Evolutionary conservation across 2,113 vertebrate species (phyloP).

Genomic region (Balaeniceps rex): DNA sequence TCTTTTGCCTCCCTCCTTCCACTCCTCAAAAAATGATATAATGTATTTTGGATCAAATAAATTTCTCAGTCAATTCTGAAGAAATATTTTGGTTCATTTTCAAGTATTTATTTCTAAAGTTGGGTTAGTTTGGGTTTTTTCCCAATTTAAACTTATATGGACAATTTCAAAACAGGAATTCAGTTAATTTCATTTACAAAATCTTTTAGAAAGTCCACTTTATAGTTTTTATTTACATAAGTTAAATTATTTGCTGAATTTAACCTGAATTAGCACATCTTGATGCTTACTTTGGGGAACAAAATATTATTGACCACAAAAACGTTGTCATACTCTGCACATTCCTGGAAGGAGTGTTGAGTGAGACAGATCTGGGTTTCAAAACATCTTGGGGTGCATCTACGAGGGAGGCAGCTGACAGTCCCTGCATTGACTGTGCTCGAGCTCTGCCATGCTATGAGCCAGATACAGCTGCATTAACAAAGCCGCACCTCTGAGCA

Average conservation of each 20-base stretch:
- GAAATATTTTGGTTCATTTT: not conserved
- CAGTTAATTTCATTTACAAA: not conserved
- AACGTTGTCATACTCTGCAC: not conserved
- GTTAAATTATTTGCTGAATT: not conserved
- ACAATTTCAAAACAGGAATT: not conserved
- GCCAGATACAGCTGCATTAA: not conserved
- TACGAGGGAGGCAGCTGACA: not conserved
- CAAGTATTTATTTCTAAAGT: not conserved
- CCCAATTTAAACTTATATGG: not conserved
- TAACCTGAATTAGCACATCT: not conserved
- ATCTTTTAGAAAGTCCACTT: fast-evolving
- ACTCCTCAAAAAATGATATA: not conserved
- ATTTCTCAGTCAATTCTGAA: not conserved
- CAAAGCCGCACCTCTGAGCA: not conserved
- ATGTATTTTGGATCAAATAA: not conserved
- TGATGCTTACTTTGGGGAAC: not conserved
- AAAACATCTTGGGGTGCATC: not conserved
- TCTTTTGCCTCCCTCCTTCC: not conserved
- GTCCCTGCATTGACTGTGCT: too few relatives aligned
- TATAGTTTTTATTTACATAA: not conserved
- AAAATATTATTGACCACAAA: not conserved
- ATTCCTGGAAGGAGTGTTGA: not conserved
- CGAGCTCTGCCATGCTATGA: not conserved
- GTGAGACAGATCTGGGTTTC: not conserved
- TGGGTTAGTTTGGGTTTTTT: not conserved